These are phyloP conservation scores for Micrasema longulum DNA, from an alignment of 1,140 invertebrate species.

Conservation along the genomic window DNA sequence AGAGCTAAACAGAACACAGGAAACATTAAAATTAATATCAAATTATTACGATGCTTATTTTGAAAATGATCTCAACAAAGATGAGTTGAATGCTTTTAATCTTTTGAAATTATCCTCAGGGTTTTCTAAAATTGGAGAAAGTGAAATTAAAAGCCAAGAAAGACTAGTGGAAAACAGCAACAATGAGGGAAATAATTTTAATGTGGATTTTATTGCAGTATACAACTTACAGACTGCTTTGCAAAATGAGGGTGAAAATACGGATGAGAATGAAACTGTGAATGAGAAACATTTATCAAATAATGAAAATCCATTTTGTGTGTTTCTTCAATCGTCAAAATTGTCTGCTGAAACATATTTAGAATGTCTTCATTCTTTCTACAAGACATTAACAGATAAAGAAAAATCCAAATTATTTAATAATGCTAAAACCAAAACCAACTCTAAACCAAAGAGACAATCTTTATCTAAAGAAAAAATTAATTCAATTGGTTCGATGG, in stretches of 20 bases:
- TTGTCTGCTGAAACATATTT: conserved; percentile 14
- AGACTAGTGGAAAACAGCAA: not conserved
- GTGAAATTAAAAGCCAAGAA: not conserved
- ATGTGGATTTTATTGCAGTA: not conserved
- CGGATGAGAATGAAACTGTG: too few species aligned
- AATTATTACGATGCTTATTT: conserved; percentile 27
- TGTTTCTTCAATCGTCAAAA: conserved; percentile 17
- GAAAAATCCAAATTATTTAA: conserved; percentile 3
- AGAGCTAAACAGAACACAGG: conserved; percentile 31
- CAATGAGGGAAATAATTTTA: not conserved
- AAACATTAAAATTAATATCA: conserved; percentile 28
- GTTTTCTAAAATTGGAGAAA: not conserved
- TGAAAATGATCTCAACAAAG: not conserved
- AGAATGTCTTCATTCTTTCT: conserved; percentile 10
- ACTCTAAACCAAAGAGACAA: not conserved
- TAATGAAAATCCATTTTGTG: conserved; percentile 24
- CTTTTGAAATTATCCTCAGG: conserved; percentile 14
- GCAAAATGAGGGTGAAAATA: too few species aligned
- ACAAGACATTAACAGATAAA: conserved; percentile 16
- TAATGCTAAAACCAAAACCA: conserved; percentile 6
- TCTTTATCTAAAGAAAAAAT: conserved; percentile 9
- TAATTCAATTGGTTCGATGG: not conserved
- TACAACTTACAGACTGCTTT: not conserved
- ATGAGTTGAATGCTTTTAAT: conserved; percentile 23
- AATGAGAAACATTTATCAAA: conserved; percentile 9